Percentiles rank a stretch among this genome's conserved stretches.
phyloP scores from a whole-genome alignment of 1,140 invertebrate genomes.

The Planococcus citri region DNA sequence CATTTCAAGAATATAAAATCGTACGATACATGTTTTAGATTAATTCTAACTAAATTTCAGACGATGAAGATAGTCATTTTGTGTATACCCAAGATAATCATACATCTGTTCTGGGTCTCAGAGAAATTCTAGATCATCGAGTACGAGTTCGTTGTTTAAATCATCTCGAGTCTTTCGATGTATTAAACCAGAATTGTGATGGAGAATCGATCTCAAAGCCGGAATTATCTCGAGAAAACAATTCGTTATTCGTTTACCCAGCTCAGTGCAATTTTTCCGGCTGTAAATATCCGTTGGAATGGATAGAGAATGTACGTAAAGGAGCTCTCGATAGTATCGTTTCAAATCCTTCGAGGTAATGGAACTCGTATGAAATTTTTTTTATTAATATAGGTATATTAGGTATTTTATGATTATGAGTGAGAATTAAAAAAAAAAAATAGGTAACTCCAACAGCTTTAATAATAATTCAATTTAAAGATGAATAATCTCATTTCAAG shows the following conservation, averaged over 20 bases:
- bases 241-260: slow-evolving; percentile 71
- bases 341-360: not conserved
- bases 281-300: slow-evolving; percentile 66
- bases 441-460: too few relatives aligned
- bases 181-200: slow-evolving; percentile 23
- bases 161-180: slow-evolving; percentile 28
- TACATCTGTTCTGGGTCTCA: slow-evolving; percentile 85
- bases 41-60: not conserved
- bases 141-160: slow-evolving; percentile 36
- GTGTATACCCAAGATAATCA: slow-evolving; percentile 83
- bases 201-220: not conserved
- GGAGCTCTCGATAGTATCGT: slow-evolving; percentile 40
- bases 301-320: slow-evolving; percentile 52
- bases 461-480: too few relatives aligned
- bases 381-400: not conserved
- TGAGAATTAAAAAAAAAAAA: too few relatives aligned
- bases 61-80: slow-evolving; percentile 44
- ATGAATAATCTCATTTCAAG: not conserved
- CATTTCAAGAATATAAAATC: not conserved
- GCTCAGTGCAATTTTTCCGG: slow-evolving; percentile 94
- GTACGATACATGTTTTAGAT: not conserved
- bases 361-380: too few relatives aligned
- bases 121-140: slow-evolving; percentile 43
- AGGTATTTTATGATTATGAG: not conserved
- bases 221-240: slow-evolving; percentile 29